Base-by-base conservation (phyloP, 64 coral and sea anemone species). In the Trachythela sp. region DNA sequence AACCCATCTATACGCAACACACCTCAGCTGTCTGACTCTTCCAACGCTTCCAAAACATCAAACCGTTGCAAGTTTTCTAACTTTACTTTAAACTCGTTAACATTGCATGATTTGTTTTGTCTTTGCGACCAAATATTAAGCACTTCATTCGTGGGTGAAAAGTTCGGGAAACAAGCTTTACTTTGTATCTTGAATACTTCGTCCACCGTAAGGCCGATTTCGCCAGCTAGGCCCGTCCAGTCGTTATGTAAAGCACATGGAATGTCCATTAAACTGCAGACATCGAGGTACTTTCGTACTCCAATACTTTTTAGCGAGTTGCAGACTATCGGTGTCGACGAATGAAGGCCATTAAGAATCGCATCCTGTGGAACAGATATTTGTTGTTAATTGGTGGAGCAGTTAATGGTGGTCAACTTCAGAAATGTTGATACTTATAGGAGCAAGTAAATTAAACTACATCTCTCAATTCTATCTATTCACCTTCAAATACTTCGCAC, bases 61-160 rank as follows among this genome's bases (percentile, higher is more conserved):
- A 43, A 43, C 71, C 92, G 41, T 85, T 83, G 48, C 11, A 94
- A 37, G 2, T 88, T 77, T 52, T 52, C 2, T 59, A 94, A 91
- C 36, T 91, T 88, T 5, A 32, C 39, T 9, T 88, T 77, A 42
- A 94, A 71, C 83, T 36, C 80, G 8, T 90, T 54, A 18, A 94
- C 32, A 26, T 48, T 71, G 83, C 85, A 91, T 18, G 31, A 37
- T 22, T 35, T 45, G 17, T 83, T 85, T n/a, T 91, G 85, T 75
- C 58, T 68, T 40, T 91, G 89, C 34, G 83, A 39, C 92, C 92
- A 94, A 7, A 13, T 45, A 17, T 60, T 48, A 18, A 94, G 59
- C 36, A 94, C 43, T 24, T 49, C 20, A 37, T 91, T 86, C 75
- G 87, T 94, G 27, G 92, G 92, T 34, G 92, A 94, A 41, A 94